Evolutionary conservation across 2,888 invertebrate species (phyloP).

Genomic region (Tupiocoris notatus): DNA sequence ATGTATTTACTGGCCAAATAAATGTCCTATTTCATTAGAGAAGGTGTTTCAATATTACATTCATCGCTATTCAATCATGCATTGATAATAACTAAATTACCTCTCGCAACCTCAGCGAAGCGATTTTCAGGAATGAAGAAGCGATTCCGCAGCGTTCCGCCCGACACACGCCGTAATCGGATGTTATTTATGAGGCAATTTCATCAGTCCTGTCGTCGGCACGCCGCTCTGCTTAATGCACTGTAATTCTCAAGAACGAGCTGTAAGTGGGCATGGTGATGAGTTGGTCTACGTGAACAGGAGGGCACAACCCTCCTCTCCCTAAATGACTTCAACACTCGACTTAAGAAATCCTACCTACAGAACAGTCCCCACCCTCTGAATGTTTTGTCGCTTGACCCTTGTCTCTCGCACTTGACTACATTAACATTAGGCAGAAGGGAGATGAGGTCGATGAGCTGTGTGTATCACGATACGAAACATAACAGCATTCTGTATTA

Average conservation of each 20-base stretch:
- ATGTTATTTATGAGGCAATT: background rate
- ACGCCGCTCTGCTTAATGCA: background rate
- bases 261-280: background rate
- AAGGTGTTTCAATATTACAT: no score
- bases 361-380: background rate
- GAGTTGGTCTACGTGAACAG: background rate
- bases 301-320: background rate
- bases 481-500: no score
- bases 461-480: no score
- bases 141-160: no score
- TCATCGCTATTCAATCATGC: no score
- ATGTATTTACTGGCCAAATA: no score
- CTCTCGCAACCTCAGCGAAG: no score
- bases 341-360: background rate
- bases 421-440: conserved; percentile 1
- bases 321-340: background rate
- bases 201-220: background rate
- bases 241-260: background rate
- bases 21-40: no score
- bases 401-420: conserved; percentile 19
- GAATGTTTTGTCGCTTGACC: conserved; percentile 21
- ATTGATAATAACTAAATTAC: no score
- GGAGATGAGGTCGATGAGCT: background rate
- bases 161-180: no score
- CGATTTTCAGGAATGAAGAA: no score